Conservation (phyloP, 2,797 vertebrate species). For the Pempheris klunzingeri region DNA sequence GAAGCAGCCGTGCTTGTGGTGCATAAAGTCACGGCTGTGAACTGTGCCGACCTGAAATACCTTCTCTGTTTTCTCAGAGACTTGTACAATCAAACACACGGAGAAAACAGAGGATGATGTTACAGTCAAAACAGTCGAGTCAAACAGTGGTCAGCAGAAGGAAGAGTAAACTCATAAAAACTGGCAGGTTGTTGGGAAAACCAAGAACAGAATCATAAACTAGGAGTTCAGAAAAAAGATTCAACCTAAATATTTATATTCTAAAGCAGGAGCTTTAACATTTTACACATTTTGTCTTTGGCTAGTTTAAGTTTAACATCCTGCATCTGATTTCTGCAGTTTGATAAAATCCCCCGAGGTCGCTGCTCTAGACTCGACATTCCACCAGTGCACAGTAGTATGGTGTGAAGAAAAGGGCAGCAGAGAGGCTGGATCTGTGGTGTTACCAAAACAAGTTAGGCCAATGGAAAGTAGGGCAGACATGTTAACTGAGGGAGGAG, state of each 20-base stretch:
- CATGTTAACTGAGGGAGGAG: slow-evolving; percentile 69
- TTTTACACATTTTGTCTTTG: neutral
- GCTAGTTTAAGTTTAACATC: neutral
- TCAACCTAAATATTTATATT: neutral
- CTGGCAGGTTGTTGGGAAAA: slow-evolving; percentile 1
- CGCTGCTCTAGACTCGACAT: slow-evolving; percentile 32
- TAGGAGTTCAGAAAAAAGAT: neutral
- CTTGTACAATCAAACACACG: slow-evolving; percentile 59
- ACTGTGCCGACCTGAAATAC: slow-evolving; percentile 52
- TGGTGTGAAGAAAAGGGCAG: slow-evolving; percentile 56
- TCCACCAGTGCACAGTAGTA: slow-evolving; percentile 35
- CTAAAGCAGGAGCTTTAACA: neutral
- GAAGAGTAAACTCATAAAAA: slow-evolving; percentile 36
- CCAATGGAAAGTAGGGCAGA: slow-evolving; percentile 81
- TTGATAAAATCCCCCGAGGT: slow-evolving; percentile 50
- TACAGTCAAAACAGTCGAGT: slow-evolving; percentile 62
- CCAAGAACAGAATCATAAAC: slow-evolving; percentile 11
- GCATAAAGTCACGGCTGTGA: slow-evolving; percentile 28
- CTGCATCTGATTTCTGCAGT: slow-evolving; percentile 44
- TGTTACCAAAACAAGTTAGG: slow-evolving; percentile 67
- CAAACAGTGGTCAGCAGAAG: slow-evolving; percentile 35
- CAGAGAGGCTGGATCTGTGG: slow-evolving; percentile 43
- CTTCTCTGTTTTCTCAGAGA: slow-evolving; percentile 62
- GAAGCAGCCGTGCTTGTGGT: neutral
- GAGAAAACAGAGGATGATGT: slow-evolving; percentile 62